Conservation (phyloP, 2,888 invertebrate species). For the Hirtodrosophila histrioides region DNA sequence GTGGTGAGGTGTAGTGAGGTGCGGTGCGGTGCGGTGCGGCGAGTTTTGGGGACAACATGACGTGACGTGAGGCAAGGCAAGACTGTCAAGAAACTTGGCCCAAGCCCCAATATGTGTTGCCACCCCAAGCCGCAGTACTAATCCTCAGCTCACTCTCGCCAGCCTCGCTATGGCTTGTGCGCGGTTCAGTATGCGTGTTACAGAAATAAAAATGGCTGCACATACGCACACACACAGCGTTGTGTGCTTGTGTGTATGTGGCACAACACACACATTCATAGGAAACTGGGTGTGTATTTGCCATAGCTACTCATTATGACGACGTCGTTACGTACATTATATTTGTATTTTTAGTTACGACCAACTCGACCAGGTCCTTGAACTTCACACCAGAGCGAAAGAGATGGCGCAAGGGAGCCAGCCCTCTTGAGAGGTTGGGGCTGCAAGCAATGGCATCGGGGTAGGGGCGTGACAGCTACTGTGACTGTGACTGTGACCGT, state of each 20-base stretch:
- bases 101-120: neutral
- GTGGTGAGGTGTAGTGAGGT: no score
- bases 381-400: conserved; percentile 45
- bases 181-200: conserved; percentile 57
- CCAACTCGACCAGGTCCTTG: conserved; percentile 54
- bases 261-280: neutral
- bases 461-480: neutral
- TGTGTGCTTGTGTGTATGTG: neutral
- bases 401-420: neutral
- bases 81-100: conserved; percentile 32
- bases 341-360: conserved; percentile 57
- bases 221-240: conserved; percentile 20
- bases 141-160: conserved; percentile 16
- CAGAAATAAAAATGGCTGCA: conserved; percentile 67
- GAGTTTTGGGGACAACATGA: no score
- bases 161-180: neutral
- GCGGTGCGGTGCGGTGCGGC: no score
- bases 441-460: no score
- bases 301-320: conserved; percentile 69
- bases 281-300: conserved; percentile 44
- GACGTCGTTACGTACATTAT: conserved; percentile 60
- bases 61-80: conserved; percentile 1
- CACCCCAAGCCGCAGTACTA: conserved; percentile 36
- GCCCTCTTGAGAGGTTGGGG: no score
- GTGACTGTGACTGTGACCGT: conserved; percentile 12